Evolutionary conservation across 64 coral and sea anemone species (phyloP), one percentile per base, ranked within the genome.

Genomic region (Trachythela sp.): DNA sequence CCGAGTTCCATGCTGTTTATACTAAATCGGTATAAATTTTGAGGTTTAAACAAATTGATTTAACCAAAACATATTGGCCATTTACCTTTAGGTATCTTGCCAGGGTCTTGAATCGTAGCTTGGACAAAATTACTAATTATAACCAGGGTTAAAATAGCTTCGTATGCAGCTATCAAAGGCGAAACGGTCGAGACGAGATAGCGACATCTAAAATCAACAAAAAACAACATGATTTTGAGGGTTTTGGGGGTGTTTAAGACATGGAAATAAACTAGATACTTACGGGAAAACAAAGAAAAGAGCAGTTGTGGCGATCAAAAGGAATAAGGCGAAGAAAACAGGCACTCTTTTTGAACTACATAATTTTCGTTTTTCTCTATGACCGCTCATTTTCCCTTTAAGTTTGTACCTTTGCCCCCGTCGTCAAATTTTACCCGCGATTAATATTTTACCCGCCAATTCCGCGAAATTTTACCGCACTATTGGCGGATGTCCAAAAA

Each of bases 281-380:
- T 91, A 99, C 96, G 94, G 77, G 75, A 99, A 99, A 49, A 99
- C 90, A 77, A 99, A 99, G 86, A 99, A 99, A 29, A 94, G 70
- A 0, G 96, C 85, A 27, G 93, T 93, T 45, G 93, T 95, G 77
- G 93, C 96, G 68, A 99, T 85, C 15, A 99, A 91, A n/a, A 99
- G 83, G 26, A 95, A 64, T 85, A 91, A 88, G n/a, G 96, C 96
- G 90, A 89, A 91, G 56, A 99, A 87, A 50, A 99, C 88, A 31
- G 96, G 96, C 29, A 99, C 90, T 93, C 94, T 94, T 51, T 99
- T 94, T 40, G 96, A 91, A 85, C 89, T 87, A 71, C 75, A 80
- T 80, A 80, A 37, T 80, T 80, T 80, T 80, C 75, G 75, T 80
- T 9, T 13, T 30, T 30, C 75, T 80, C 33, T 35, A 35, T 9